Base-by-base conservation (phyloP, 2,888 invertebrate genomes). In the Dasypolia templi region DNA sequence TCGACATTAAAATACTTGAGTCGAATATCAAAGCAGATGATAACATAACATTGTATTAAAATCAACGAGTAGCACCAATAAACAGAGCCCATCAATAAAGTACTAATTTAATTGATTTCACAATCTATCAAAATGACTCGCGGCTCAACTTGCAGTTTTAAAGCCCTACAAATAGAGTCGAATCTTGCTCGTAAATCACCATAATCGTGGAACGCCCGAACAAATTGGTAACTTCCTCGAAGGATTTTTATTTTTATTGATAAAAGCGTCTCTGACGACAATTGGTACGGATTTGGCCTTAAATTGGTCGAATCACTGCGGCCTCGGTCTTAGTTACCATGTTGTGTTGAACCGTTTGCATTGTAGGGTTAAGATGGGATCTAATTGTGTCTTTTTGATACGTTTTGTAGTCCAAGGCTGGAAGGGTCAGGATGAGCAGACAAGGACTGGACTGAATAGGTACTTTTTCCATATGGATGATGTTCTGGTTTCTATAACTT, bases 171-270 rank as follows among this genome's bases (percentile, higher is more conserved):
- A 1, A 59, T 88, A 90, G 73, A 83, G 89, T 85, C 51, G 68
- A 85, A 62, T 85, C 78, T 90, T 19, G 51, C 44, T 64, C 77
- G 77, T 61, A 58, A 74, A 69, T 64, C 49, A 53, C 46, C 74
- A 73, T 75, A 82, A 86, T 84, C 86, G 86, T 86, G 88, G 87
- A 90, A 89, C 89, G 86, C 84, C 83, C 76, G 81, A 90, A 91
- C 93, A 94, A 95, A 95, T 95, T 95, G 95, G 93, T 91, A 87
- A 94, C 95, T 94, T 95, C 95, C 95, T 94, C 91, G 90, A 91
- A 91, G 84, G 92, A 94, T 94, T 95, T 95, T 94, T 95, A 94
- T 95, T 95, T 95, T 95, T 94, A 95, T 95, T 95, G 95, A 95
- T 93, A 95, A 95, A 93, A 93, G 92, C 93, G 92, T 91, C 91